Evolutionary conservation across 2,797 vertebrate genomes (phyloP).

Genomic region (Rachycentron canadum): DNA sequence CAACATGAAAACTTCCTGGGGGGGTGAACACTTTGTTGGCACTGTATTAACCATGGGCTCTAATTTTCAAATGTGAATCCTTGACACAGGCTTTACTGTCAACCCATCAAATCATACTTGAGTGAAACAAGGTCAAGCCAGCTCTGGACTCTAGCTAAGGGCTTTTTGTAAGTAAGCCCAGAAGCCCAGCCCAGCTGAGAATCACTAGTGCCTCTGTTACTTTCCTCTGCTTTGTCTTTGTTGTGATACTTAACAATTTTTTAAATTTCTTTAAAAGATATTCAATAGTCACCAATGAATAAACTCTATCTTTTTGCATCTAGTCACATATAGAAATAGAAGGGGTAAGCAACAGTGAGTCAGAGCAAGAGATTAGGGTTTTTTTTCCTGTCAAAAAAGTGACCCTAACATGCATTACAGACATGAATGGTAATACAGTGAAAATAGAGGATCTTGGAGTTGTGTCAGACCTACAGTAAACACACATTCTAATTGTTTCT

Average conservation of each 20-base stretch:
- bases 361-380: neutral
- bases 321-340: neutral
- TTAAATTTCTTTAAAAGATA: constrained; percentile 20
- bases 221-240: constrained; percentile 16
- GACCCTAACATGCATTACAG: too few relatives aligned
- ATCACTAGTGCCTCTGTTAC: neutral
- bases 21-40: neutral
- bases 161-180: neutral
- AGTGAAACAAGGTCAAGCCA: constrained; percentile 14
- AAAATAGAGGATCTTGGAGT: too few relatives aligned
- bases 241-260: constrained; percentile 9
- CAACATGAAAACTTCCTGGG: neutral
- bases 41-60: neutral
- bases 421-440: too few relatives aligned
- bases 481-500: too few relatives aligned
- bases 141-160: constrained; percentile 5
- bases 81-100: constrained; percentile 1
- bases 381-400: neutral
- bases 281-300: neutral
- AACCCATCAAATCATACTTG: neutral
- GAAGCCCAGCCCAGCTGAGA: too few relatives aligned
- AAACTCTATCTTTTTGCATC: neutral
- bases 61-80: constrained; percentile 1
- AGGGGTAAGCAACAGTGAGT: neutral
- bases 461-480: too few relatives aligned